phyloP scores from a whole-genome alignment of 2,888 invertebrate species.

The Abscondita cerata region DNA sequence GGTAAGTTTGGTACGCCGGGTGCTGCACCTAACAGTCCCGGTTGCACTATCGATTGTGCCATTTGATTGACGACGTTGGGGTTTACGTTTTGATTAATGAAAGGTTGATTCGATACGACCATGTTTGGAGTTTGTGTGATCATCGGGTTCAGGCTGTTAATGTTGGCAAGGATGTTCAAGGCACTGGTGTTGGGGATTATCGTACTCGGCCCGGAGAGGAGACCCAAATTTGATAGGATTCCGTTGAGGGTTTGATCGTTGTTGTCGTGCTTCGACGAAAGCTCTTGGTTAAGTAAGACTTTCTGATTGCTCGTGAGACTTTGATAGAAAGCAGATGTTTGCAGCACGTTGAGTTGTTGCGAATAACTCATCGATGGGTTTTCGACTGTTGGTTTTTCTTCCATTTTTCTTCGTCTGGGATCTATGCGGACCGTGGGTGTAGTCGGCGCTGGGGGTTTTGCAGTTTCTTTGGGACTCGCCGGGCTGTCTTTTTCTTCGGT shows the following conservation, averaged over 20 bases:
- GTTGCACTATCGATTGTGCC: conserved; percentile 58
- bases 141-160: conserved; percentile 43
- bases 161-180: conserved; percentile 53
- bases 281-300: conserved; percentile 73
- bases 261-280: conserved; percentile 65
- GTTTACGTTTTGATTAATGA: conserved; percentile 61
- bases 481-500: conserved; percentile 66
- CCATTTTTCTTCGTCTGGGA: conserved; percentile 53
- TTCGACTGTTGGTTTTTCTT: conserved; percentile 42
- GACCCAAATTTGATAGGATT: conserved; percentile 68
- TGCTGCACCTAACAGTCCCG: conserved; percentile 62
- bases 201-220: conserved; percentile 44
- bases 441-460: conserved; percentile 59
- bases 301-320: conserved; percentile 75
- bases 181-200: conserved; percentile 51
- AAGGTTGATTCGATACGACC: conserved; percentile 26
- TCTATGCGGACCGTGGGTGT: conserved; percentile 44
- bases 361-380: conserved; percentile 60
- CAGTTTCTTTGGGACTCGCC: conserved; percentile 62
- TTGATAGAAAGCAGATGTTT: conserved; percentile 74
- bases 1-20: conserved; percentile 58
- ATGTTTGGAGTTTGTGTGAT: conserved; percentile 26
- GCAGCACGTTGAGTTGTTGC: conserved; percentile 69
- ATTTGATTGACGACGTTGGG: conserved; percentile 57
- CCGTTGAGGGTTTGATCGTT: conserved; percentile 66